A percentile compares a stretch with the other conserved stretches of the same genome.
phyloP scores from a whole-genome alignment of 2,888 invertebrate species.

The Leucoma salicis region DNA sequence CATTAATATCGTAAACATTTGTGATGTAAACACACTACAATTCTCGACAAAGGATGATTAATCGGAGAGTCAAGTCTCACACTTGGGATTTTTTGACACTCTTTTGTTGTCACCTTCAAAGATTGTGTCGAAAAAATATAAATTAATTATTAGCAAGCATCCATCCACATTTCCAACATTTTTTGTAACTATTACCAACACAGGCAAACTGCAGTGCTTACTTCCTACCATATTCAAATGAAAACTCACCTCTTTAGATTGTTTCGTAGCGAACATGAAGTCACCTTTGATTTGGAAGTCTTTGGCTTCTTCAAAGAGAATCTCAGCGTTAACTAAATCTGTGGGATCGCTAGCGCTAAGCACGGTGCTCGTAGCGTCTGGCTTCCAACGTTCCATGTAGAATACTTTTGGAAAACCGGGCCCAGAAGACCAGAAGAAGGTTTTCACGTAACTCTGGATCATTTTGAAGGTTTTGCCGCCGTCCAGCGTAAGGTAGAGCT shows the following conservation, averaged over 20 bases:
- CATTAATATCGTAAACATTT: slow-evolving; percentile 15
- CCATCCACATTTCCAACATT: too few species aligned
- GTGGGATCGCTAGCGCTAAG: slow-evolving; percentile 83
- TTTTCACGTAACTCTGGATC: slow-evolving; percentile 88
- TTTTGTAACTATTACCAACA: too few species aligned
- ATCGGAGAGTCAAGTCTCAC: slow-evolving; percentile 6
- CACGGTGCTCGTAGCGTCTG: slow-evolving; percentile 85
- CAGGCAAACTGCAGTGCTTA: background rate
- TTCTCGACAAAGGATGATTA: slow-evolving; percentile 17
- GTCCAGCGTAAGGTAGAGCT: slow-evolving; percentile 90
- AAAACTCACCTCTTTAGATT: slow-evolving; percentile 81
- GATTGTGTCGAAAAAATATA: slow-evolving; percentile 3
- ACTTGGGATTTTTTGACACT: slow-evolving; percentile 2
- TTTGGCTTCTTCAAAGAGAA: slow-evolving; percentile 86
- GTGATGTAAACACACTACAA: slow-evolving; percentile 10
- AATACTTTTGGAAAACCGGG: slow-evolving; percentile 76
- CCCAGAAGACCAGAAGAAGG: slow-evolving; percentile 87
- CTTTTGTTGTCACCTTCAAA: slow-evolving; percentile 3
- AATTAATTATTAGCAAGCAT: too few species aligned
- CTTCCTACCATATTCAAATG: background rate
- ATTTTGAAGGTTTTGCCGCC: slow-evolving; percentile 87
- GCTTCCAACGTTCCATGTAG: slow-evolving; percentile 86
- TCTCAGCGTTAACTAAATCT: slow-evolving; percentile 74
- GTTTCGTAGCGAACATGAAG: slow-evolving; percentile 92
- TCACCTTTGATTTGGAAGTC: slow-evolving; percentile 92